phyloP scores from a whole-genome alignment of 1,140 invertebrate genomes.

The Platyura marginata region DNA sequence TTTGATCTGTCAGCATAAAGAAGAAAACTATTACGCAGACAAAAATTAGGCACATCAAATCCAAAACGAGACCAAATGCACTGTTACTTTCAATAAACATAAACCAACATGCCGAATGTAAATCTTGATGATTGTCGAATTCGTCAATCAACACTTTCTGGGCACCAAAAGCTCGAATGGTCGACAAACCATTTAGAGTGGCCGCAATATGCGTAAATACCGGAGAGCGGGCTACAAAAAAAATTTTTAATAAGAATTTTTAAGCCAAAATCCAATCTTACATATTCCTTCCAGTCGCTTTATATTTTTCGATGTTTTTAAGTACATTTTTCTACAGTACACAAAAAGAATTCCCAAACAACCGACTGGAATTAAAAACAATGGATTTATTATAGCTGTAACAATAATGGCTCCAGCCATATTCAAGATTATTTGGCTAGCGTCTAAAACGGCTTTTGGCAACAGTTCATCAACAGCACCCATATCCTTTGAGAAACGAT shows the following conservation, averaged over 20 bases:
- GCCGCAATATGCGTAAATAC: slow-evolving; percentile 60
- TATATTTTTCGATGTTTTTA: slow-evolving; percentile 65
- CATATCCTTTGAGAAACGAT: slow-evolving; percentile 60
- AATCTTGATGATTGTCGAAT: slow-evolving; percentile 41
- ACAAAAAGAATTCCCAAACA: slow-evolving; percentile 50
- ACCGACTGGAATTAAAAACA: slow-evolving; percentile 48
- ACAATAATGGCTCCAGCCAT: slow-evolving; percentile 41
- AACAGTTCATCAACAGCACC: slow-evolving; percentile 72
- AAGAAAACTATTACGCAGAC: slow-evolving; percentile 46
- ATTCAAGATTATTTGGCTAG: slow-evolving; percentile 37
- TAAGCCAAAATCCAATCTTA: slow-evolving; percentile 22
- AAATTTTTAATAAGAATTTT: neutral
- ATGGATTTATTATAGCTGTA: slow-evolving; percentile 53
- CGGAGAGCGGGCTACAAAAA: slow-evolving; percentile 33
- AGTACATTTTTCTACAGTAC: slow-evolving; percentile 53
- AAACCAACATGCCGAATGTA: slow-evolving; percentile 55
- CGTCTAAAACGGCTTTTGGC: slow-evolving; percentile 53
- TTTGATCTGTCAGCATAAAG: slow-evolving; percentile 30
- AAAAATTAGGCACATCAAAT: slow-evolving; percentile 46
- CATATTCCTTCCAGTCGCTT: slow-evolving; percentile 70
- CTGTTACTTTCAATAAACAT: slow-evolving; percentile 58
- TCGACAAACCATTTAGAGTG: slow-evolving; percentile 50
- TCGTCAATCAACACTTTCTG: slow-evolving; percentile 41
- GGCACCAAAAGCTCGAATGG: slow-evolving; percentile 46
- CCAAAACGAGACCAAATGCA: slow-evolving; percentile 64